Evolutionary conservation across 2,113 vertebrate genomes (phyloP).

Genomic region (Leucosticte australis): DNA sequence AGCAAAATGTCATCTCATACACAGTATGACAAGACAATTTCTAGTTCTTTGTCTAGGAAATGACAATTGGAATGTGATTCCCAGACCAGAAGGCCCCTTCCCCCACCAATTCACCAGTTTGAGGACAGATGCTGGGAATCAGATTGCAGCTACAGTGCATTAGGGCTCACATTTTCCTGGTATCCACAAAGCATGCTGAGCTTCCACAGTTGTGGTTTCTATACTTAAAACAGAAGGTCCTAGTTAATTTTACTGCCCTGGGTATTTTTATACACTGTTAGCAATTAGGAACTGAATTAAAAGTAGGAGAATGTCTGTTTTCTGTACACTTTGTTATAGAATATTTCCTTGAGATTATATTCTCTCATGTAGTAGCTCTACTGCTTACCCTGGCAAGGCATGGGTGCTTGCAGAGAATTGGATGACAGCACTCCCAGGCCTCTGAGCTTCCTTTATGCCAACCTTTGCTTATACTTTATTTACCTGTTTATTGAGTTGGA

Average conservation of each 20-base stretch:
- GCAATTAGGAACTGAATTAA: constrained; percentile 45
- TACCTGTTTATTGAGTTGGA: background rate
- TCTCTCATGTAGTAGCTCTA: background rate
- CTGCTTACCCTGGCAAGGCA: background rate
- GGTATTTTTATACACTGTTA: constrained; percentile 40
- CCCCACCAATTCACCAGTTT: background rate
- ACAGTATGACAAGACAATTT: background rate
- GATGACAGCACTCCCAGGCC: background rate
- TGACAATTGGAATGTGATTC: background rate
- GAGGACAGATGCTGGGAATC: constrained; percentile 60
- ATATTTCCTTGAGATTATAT: constrained; percentile 8
- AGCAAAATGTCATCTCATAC: background rate
- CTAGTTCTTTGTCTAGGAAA: constrained; percentile 13
- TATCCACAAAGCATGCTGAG: constrained; percentile 37
- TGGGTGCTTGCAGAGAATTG: background rate
- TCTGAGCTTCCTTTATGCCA: background rate
- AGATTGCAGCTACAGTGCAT: constrained; percentile 13
- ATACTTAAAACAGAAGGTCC: constrained; percentile 44
- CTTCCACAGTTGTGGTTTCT: constrained; percentile 64
- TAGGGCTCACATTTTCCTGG: constrained; percentile 28
- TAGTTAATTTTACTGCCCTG: constrained; percentile 33
- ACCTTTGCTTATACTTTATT: background rate
- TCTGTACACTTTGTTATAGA: constrained; percentile 1
- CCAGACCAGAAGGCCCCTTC: constrained; percentile 1
- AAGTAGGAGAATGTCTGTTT: constrained; percentile 16